phyloP scores from a whole-genome alignment of 2,113 vertebrate genomes.

The Phrynosoma platyrhinos region DNA sequence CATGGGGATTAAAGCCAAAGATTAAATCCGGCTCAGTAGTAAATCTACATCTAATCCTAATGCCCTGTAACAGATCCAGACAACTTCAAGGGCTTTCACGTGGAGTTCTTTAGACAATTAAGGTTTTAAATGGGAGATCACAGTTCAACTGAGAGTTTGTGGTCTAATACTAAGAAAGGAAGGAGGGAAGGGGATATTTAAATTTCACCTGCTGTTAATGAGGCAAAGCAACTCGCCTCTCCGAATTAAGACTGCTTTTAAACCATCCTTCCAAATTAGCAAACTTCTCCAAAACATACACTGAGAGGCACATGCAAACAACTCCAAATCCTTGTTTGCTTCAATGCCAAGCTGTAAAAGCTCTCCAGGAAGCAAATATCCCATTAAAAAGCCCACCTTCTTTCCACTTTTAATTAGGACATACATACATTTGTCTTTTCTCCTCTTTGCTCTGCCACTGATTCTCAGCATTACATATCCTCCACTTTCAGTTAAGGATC shows the following conservation, averaged over 20 bases:
- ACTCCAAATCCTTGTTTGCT: constrained; percentile 35
- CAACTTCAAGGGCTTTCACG: constrained; percentile 38
- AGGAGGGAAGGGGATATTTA: constrained; percentile 43
- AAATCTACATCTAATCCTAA: constrained; percentile 57
- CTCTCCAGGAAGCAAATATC: constrained; percentile 55
- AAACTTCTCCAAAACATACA: not conserved
- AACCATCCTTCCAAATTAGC: constrained; percentile 7
- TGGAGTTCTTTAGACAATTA: constrained; percentile 65
- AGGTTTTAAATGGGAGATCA: constrained; percentile 64
- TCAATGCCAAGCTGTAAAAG: constrained; percentile 57
- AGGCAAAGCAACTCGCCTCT: constrained; percentile 58
- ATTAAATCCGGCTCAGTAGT: constrained; percentile 43
- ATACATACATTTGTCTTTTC: constrained; percentile 33
- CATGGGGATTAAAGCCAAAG: constrained; percentile 35
- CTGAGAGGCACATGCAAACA: not conserved
- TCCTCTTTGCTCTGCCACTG: constrained; percentile 18
- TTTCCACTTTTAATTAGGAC: constrained; percentile 66
- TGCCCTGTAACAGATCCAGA: constrained; percentile 17
- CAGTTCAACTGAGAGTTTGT: constrained; percentile 43
- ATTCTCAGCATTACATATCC: constrained; percentile 47
- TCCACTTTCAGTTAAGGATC: constrained; percentile 4
- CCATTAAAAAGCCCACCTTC: constrained; percentile 57
- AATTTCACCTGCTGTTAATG: constrained; percentile 60
- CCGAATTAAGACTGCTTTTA: constrained; percentile 16
- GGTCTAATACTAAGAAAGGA: constrained; percentile 50